These are phyloP conservation scores for Cottus gobio DNA, from an alignment of 2,113 vertebrate genomes.

Conservation along the genomic window DNA sequence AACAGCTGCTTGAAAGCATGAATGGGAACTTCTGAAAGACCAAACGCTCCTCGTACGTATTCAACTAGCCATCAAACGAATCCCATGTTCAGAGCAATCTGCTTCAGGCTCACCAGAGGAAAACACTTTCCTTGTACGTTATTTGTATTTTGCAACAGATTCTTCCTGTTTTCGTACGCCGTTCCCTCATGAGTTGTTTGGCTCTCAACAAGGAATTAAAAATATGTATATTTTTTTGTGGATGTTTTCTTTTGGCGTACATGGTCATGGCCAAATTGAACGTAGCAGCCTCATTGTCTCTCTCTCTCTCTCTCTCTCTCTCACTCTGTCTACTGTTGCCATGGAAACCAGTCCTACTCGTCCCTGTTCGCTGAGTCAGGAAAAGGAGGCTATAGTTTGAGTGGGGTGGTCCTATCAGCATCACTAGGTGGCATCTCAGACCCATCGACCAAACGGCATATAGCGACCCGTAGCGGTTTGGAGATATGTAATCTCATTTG, in stretches of 20 bases:
- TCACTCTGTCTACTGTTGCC: constrained; percentile 62
- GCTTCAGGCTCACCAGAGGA: neutral
- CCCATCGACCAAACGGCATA: constrained; percentile 16
- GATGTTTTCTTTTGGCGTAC: constrained; percentile 30
- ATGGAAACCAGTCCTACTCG: constrained; percentile 67
- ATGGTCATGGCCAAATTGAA: neutral
- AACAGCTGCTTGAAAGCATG: neutral
- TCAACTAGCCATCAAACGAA: neutral
- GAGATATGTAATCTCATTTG: neutral
- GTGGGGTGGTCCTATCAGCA: constrained; percentile 37
- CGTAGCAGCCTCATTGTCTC: constrained; percentile 20
- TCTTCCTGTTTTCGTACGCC: neutral
- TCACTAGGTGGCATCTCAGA: constrained; percentile 73
- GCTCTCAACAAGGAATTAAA: constrained; percentile 13
- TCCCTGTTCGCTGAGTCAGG: constrained; percentile 63
- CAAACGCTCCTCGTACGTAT: neutral
- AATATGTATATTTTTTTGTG: constrained; percentile 13
- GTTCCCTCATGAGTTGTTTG: neutral
- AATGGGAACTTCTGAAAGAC: neutral
- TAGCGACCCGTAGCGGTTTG: neutral
- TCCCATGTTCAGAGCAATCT: neutral
- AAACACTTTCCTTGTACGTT: neutral
- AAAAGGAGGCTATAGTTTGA: constrained; percentile 43
- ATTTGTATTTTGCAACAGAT: neutral
- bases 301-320: neutral